Evolutionary conservation across 2,888 invertebrate species (phyloP).

Genomic region (Trachelus troglodyta): DNA sequence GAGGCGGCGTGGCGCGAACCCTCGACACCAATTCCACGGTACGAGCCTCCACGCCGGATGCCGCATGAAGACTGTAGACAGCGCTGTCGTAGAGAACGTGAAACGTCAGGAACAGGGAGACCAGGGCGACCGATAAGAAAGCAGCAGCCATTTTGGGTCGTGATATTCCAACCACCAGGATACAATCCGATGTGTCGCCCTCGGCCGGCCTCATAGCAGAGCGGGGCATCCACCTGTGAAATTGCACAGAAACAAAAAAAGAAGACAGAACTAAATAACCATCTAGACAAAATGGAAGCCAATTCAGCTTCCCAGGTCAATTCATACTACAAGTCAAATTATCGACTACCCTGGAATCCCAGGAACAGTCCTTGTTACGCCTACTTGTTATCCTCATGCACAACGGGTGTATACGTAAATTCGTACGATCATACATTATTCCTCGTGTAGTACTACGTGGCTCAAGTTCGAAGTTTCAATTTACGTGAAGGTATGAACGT

Average conservation of each 20-base stretch:
- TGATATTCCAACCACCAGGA: slow-evolving; percentile 85
- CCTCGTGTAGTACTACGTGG: not conserved
- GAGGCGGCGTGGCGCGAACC: slow-evolving; percentile 65
- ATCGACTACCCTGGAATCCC: not conserved
- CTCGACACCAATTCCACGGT: slow-evolving; percentile 49
- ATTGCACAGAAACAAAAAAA: not conserved
- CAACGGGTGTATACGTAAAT: not conserved
- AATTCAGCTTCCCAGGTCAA: not conserved
- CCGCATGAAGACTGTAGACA: slow-evolving; percentile 80
- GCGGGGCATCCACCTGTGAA: slow-evolving; percentile 83
- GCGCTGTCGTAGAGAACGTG: slow-evolving; percentile 89
- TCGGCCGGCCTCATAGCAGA: slow-evolving; percentile 86
- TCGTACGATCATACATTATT: not conserved
- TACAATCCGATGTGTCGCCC: slow-evolving; percentile 86
- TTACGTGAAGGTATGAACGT: not conserved
- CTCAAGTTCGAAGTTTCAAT: not conserved
- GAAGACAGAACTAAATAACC: not conserved
- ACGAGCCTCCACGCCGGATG: slow-evolving; percentile 59
- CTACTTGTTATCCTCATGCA: not conserved
- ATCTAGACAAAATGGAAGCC: not conserved
- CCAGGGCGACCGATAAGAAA: slow-evolving; percentile 81
- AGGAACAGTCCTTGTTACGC: not conserved
- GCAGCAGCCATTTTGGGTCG: slow-evolving; percentile 86
- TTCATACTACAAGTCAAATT: not conserved
- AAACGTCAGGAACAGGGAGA: slow-evolving; percentile 86